phyloP scores from a whole-genome alignment of 2,113 vertebrate genomes.

The Astatotilapia flaviijosephi region DNA sequence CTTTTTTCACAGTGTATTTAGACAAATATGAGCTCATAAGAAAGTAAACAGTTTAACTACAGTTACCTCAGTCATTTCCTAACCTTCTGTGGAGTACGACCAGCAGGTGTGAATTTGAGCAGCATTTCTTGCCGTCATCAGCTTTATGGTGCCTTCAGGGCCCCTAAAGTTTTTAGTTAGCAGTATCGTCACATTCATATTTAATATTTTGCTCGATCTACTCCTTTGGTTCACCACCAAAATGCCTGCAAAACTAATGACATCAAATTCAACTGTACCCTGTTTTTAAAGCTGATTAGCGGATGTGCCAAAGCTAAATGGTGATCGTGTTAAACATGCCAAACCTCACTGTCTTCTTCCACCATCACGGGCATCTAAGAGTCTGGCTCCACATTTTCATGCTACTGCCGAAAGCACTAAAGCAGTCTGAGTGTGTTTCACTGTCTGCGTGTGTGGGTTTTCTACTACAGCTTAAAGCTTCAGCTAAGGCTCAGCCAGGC shows the following conservation, averaged over 20 bases:
- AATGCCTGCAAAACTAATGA: not conserved
- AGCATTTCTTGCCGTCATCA: not conserved
- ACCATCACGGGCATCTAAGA: not conserved
- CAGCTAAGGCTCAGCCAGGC: not conserved
- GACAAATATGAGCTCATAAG: not conserved
- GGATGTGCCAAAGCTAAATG: not conserved
- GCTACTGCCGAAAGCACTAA: conserved; percentile 3
- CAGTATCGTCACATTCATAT: not conserved
- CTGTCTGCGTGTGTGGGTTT: conserved; percentile 5
- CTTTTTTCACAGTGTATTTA: not conserved
- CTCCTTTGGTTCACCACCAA: not conserved
- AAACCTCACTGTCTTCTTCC: not conserved
- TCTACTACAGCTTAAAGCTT: not conserved
- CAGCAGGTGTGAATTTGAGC: not conserved
- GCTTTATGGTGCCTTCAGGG: not conserved
- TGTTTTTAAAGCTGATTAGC: not conserved
- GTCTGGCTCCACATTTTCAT: conserved; percentile 2
- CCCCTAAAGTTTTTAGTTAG: not conserved
- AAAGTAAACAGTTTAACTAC: not conserved
- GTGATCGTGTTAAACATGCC: not conserved
- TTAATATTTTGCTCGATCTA: not conserved
- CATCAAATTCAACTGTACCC: not conserved
- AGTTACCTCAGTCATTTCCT: not conserved
- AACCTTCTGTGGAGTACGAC: not conserved
- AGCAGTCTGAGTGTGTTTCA: not conserved